A percentile compares a stretch with the other conserved stretches of the same genome.
Conservation (phyloP, 2,113 vertebrate genomes). For the Perca fluviatilis region DNA sequence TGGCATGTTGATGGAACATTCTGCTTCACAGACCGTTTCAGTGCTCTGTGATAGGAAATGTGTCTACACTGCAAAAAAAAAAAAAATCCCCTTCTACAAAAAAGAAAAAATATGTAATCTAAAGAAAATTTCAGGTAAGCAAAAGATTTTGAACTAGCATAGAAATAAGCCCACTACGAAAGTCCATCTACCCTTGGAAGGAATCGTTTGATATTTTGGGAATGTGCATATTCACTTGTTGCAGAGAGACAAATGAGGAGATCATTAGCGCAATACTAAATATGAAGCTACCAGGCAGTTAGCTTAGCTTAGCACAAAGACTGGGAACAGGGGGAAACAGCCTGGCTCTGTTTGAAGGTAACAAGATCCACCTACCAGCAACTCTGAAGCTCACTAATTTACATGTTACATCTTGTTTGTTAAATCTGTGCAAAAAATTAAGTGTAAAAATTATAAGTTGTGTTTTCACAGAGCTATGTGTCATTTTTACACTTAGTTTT, state of each 20-base stretch:
- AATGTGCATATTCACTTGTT: neutral
- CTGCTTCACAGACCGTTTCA: slow-evolving; percentile 44
- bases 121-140: neutral
- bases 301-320: slow-evolving; percentile 2
- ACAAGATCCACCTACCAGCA: neutral
- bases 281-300: neutral
- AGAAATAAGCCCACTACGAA: neutral
- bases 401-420: neutral
- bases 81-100: neutral
- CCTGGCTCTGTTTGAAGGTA: neutral
- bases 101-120: neutral
- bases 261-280: neutral
- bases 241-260: neutral
- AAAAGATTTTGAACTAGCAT: neutral
- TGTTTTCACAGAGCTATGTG: neutral
- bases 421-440: neutral
- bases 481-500: neutral
- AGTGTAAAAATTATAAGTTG: neutral
- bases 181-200: neutral
- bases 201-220: neutral
- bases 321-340: neutral
- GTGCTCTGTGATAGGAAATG: slow-evolving; percentile 31
- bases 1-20: slow-evolving; percentile 69
- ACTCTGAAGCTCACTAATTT: no score
- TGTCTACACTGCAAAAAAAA: slow-evolving; percentile 58